Base-by-base conservation (phyloP, 53 echinoderm and acorn worm genomes). In the Actinopyga echinites region DNA sequence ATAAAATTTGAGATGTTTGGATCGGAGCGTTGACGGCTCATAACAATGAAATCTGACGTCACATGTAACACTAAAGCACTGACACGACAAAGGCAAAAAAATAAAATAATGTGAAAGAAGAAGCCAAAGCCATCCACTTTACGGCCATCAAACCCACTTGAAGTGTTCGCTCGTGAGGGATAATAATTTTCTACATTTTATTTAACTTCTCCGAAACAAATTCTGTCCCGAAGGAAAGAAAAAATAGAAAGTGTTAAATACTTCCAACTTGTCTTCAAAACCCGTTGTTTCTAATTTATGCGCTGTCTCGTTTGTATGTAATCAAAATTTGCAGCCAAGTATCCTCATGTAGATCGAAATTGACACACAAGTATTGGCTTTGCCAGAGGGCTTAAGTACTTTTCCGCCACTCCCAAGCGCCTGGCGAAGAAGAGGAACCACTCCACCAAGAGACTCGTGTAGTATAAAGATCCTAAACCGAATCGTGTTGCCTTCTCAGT, bases 311-410 rank as follows among this genome's bases (percentile, higher is more conserved):
- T 77, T 77, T 55, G 77, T 28, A 56, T 56, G 77, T 77, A 77
- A 55, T 77, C 53, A 77, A 77, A 77, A 56, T 77, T 53, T 32
- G 53, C 30, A 30, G 20, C 77, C 28, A 31, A 77, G 77, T 77
- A 77, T 77, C 77, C 77, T 56, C 77, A 56, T 31, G 29, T 28
- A 56, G 77, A 61, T n/a, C 44, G 63, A 80, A 80, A 59, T 80
- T 80, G 81, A 61, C 81, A 80, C 81, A 80, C 81, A 80, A 80
- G 81, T 80, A 62, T 38, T 44, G 62, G 81, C 59, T 61, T 59
- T 62, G 81, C 81, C 63, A 59, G 19, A 44, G 81, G 81, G 81
- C 63, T 80, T 34, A 80, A 80, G 31, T 61, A 80, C 81, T 80
- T 61, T 37, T 20, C 32, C 61, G 40, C 81, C 34, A 53, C 77